phyloP scores from a whole-genome alignment of 1,140 invertebrate species.

The Penaeus japonicus region DNA sequence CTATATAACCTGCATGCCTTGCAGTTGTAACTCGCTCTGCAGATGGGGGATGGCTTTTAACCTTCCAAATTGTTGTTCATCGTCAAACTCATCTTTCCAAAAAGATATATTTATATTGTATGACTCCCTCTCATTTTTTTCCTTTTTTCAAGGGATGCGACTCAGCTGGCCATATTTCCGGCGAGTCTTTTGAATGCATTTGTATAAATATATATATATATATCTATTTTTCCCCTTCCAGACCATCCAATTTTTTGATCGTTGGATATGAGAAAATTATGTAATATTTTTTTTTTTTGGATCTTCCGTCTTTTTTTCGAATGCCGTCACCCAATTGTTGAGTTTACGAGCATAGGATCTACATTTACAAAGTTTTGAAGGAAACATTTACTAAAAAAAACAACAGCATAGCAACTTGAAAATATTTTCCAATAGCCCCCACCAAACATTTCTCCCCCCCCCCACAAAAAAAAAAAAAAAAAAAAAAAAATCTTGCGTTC shows the following conservation, averaged over 20 bases:
- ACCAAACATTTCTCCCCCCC: background rate
- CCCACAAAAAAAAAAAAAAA: background rate
- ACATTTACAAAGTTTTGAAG: constrained; percentile 19
- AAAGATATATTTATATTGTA: too few species aligned
- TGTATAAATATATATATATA: too few species aligned
- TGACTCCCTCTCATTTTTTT: too few species aligned
- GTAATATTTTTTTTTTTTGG: background rate
- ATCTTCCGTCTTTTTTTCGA: background rate
- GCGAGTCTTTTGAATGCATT: too few species aligned
- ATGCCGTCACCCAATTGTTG: constrained; percentile 46
- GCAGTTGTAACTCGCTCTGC: constrained; percentile 58
- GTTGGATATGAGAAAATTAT: background rate
- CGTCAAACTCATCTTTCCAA: too few species aligned
- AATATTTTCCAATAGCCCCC: constrained; percentile 24
- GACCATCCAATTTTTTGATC: too few species aligned
- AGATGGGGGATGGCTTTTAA: background rate
- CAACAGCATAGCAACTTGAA: constrained; percentile 9
- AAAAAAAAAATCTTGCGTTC: background rate
- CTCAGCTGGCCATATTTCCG: too few species aligned
- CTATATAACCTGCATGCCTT: constrained; percentile 63
- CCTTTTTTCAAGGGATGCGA: too few species aligned
- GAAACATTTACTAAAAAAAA: constrained; percentile 23
- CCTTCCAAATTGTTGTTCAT: background rate
- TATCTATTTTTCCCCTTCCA: too few species aligned
- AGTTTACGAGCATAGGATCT: constrained; percentile 44